Evolutionary conservation across 2,113 vertebrate genomes (phyloP), one percentile per base, ranked within the genome.

Genomic region (Brachypteracias leptosomus): DNA sequence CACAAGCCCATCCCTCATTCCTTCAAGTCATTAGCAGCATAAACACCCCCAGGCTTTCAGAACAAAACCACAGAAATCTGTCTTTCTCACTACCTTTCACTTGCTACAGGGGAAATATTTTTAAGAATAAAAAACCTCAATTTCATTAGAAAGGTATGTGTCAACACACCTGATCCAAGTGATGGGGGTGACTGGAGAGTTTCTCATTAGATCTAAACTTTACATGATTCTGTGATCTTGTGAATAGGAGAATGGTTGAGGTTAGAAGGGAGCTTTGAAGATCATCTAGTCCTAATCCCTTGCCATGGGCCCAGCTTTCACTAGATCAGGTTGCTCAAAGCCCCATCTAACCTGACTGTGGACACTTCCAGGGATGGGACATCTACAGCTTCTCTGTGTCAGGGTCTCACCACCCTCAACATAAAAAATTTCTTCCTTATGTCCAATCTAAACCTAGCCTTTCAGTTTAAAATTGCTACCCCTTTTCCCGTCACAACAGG

Each of bases 341-440:
- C 10, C 59, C 16, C 9, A 3, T 61, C 52, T 52, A 74, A 4
- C 19, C 24, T 59, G 6, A 28, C 25, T 21, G 36, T 47, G 11
- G 35, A 61, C 14, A 28, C 29, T 31, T 2, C 59, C 38, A 61
- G 3, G 4, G 31, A 36, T 5, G 15, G 10, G 14, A 28, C 54
- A 40, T 4, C 38, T 29, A 55, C 59, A 36, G 0, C 20, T 9
- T 61, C 29, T 61, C 25, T 38, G 26, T 22, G 2, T 9, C 65
- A 36, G 8, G 1, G 33, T 1, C 28, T 66, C 46, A 51, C 11
- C 22, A 25, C 21, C 25, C 14, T 55, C 7, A 24, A 1, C 0
- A 1, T 17, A 42, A 40, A 75, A 18, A 17, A 46, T 2, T 0
- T 35, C 54, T 74, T 52, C 5, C 28, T 38, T 47, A 16, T 7